Evolutionary conservation across 2,113 vertebrate species (phyloP).

Genomic region (Hemiscyllium ocellatum): DNA sequence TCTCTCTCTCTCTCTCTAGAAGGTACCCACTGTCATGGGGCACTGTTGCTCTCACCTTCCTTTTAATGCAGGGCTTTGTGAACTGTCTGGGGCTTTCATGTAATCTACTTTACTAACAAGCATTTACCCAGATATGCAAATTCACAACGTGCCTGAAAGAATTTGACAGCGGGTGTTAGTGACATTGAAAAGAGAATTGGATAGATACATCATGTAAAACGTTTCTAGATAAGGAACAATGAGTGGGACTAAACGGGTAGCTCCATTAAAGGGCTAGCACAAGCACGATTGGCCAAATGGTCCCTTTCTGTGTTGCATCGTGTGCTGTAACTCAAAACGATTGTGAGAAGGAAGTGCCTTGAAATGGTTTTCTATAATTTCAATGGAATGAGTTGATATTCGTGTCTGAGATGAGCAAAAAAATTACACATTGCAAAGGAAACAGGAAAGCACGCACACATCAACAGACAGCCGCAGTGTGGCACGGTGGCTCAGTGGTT

Average conservation of each 20-base stretch:
- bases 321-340: background rate
- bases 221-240: background rate
- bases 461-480: too few species aligned
- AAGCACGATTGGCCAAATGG: background rate
- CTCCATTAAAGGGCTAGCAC: too few species aligned
- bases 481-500: too few species aligned
- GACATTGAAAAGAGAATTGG: background rate
- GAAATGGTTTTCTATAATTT: background rate
- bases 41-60: background rate
- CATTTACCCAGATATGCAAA: background rate
- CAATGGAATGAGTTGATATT: background rate
- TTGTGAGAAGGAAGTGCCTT: background rate
- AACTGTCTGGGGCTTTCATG: background rate
- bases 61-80: background rate
- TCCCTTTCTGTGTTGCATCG: background rate
- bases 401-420: background rate
- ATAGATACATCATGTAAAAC: background rate
- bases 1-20: background rate
- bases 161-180: background rate
- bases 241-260: too few species aligned
- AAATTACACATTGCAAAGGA: background rate
- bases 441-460: background rate
- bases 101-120: background rate
- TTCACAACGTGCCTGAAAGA: background rate
- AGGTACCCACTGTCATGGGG: background rate